A percentile compares a stretch with the other conserved stretches of the same genome.
These are phyloP conservation scores for Graptemys geographica DNA, from an alignment of 2,797 vertebrate species.

Conservation along the genomic window DNA sequence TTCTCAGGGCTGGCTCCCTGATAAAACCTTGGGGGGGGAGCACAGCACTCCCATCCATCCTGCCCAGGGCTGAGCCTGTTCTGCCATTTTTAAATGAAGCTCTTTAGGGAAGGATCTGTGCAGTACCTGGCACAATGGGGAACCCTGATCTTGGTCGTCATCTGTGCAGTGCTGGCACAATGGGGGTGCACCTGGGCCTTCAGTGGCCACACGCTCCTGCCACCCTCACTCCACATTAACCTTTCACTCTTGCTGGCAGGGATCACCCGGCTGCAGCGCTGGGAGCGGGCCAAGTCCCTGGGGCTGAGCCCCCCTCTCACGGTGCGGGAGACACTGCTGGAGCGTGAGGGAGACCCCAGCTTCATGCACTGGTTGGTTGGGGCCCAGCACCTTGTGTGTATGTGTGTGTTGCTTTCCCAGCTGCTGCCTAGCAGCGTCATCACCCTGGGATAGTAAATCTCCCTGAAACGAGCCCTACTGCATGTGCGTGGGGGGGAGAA, in stretches of 20 bases:
- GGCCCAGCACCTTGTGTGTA: not conserved
- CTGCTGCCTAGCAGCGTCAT: not conserved
- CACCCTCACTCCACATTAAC: not conserved
- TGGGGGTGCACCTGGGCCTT: not conserved
- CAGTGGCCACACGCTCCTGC: not conserved
- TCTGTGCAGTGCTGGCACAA: too few relatives aligned
- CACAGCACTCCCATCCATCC: not conserved
- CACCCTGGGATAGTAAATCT: not conserved
- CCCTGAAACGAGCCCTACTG: not conserved
- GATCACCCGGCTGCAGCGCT: conserved; percentile 89
- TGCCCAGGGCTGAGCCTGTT: not conserved
- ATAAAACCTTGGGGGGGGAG: too few relatives aligned
- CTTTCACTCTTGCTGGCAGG: conserved; percentile 74
- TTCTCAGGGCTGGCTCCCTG: too few relatives aligned
- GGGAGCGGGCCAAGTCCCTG: conserved; percentile 87
- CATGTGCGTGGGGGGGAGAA: rapidly evolving
- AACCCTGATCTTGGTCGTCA: too few relatives aligned
- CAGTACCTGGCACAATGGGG: too few relatives aligned
- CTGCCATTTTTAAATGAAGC: not conserved
- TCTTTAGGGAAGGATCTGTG: too few relatives aligned
- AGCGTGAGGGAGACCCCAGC: conserved; percentile 74
- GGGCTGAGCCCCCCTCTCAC: conserved; percentile 85
- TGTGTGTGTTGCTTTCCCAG: not conserved
- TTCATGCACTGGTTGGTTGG: conserved; percentile 80
- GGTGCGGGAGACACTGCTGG: conserved; percentile 83